Evolutionary conservation across 2,888 invertebrate genomes (phyloP), one percentile per base, ranked within the genome.

Genomic region (Xanthia icteritia): DNA sequence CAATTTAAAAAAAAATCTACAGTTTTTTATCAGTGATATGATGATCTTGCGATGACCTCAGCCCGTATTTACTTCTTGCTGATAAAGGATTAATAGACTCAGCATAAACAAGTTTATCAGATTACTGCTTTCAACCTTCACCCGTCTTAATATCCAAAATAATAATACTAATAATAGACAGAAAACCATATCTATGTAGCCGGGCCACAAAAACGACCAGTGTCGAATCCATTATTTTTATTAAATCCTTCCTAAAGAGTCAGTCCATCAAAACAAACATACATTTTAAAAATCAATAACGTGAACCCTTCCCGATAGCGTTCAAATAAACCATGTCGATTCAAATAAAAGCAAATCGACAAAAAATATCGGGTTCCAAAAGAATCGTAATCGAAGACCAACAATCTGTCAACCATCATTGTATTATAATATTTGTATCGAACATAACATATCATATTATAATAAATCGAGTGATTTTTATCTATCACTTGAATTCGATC

Each of bases 371-470:
- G 77, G 80, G 81, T 81, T 73, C 88, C 86, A 81, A 88, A 86
- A 83, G 84, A 90, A 89, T 89, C 89, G 89, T 93, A 93, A 95
- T 95, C 94, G 94, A 94, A 92, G 87, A 87, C 88, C 90, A 86
- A 91, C 93, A 93, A 96, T 96, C 96, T 96, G 96, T 96, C 96
- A 95, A 93, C 94, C 93, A 90, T 92, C 92, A 93, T 94, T 94
- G 94, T 94, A 92, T 94, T 94, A 88, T 92, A 93, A 93, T 94
- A 91, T 88, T 92, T 89, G 81, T 86, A 90, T 89, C 85, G 90
- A 88, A 83, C 76, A 81, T 73, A 78, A 78, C 83, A 89, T 87
- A 89, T 68, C n/a, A 56, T 56, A 56, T n/a, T n/a, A n/a, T 92
- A 92, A 92, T 90, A 90, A 89, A 88, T 89, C 91, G 67, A 68